These are phyloP conservation scores for Peromyscus polionotus DNA, from an alignment of 2,113 vertebrate genomes.

Conservation along the genomic window DNA sequence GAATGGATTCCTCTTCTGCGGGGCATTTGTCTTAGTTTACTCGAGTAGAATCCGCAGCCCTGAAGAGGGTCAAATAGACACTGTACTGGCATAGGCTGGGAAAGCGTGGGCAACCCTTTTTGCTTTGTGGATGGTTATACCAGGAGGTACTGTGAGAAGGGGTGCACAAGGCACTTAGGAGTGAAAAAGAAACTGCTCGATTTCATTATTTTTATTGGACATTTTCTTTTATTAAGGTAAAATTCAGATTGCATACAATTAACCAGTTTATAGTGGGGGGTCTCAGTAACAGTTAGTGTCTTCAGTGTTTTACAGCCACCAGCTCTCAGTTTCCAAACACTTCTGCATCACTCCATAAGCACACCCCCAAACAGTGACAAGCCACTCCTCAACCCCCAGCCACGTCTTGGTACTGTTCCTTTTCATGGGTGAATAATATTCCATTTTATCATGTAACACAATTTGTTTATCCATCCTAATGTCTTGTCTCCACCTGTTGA, in stretches of 20 bases:
- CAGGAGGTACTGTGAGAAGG: not conserved
- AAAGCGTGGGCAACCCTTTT: not conserved
- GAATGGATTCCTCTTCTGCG: not conserved
- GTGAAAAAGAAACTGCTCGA: slow-evolving; percentile 54
- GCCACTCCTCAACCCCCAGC: not conserved
- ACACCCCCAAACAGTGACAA: not conserved
- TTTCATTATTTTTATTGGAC: slow-evolving; percentile 27
- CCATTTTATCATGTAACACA: not conserved
- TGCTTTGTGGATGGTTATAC: not conserved
- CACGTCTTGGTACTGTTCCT: not conserved
- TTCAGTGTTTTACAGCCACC: not conserved
- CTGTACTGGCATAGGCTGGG: not conserved
- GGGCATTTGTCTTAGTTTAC: not conserved
- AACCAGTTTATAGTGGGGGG: not conserved
- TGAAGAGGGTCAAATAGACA: slow-evolving; percentile 7
- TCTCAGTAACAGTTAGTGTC: not conserved
- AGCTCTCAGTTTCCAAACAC: slow-evolving; percentile 1
- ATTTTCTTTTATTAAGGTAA: slow-evolving; percentile 50
- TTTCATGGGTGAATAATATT: slow-evolving; percentile 53
- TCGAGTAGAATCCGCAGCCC: not conserved
- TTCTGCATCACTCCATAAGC: slow-evolving; percentile 31
- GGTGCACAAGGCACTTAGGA: not conserved
- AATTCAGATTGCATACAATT: slow-evolving; percentile 30
- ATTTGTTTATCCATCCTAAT: not conserved
- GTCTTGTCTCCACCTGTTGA: not conserved